Evolutionary conservation across 2,113 vertebrate species (phyloP).

Genomic region (Arenaria interpres): DNA sequence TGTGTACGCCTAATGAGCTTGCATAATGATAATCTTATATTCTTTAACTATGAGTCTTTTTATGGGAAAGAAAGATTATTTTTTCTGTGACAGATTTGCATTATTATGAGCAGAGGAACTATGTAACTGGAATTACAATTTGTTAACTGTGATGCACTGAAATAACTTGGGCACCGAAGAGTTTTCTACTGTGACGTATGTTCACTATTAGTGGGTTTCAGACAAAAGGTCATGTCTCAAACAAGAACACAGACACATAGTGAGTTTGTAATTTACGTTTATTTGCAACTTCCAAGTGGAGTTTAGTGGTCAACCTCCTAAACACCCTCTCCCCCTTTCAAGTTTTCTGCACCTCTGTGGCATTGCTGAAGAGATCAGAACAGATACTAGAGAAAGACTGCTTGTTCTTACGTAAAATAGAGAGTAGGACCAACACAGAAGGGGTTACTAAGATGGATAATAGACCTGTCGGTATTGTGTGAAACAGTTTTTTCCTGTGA

Average conservation of each 20-base stretch:
- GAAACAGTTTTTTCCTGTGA: background rate
- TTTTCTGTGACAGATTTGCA: constrained; percentile 63
- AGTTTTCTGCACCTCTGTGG: background rate
- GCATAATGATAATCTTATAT: constrained; percentile 69
- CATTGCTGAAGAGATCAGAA: background rate
- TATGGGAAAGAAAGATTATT: constrained; percentile 18
- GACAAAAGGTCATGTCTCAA: constrained; percentile 37
- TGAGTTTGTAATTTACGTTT: background rate
- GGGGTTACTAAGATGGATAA: background rate
- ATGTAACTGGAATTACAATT: constrained; percentile 62
- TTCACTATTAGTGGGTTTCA: constrained; percentile 35
- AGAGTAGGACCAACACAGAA: background rate
- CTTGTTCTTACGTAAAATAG: background rate
- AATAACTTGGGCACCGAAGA: constrained; percentile 58
- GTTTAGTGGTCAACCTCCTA: background rate
- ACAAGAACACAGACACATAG: background rate
- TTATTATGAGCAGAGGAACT: constrained; percentile 70
- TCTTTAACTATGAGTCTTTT: constrained; percentile 51
- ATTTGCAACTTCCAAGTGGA: constrained; percentile 19
- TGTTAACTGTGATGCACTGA: constrained; percentile 54
- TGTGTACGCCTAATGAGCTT: constrained; percentile 76
- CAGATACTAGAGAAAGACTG: background rate
- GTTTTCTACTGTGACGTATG: constrained; percentile 43
- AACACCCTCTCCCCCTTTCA: background rate
- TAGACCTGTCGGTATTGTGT: background rate